Evolutionary conservation across 2,113 vertebrate species (phyloP).

Genomic region (Otolemur garnettii): DNA sequence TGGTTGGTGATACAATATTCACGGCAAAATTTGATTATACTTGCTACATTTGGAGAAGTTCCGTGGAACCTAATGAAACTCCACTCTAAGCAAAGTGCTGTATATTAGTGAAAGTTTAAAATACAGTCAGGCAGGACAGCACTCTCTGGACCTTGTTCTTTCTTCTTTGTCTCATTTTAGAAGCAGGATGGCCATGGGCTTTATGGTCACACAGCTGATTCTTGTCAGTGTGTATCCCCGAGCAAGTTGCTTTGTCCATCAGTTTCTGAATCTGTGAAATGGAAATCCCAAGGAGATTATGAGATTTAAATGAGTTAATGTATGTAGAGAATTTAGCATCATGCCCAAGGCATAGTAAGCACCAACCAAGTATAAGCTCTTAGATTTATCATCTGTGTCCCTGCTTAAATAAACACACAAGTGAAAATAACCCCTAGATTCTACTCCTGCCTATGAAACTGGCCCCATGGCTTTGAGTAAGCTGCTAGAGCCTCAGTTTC

Average conservation of each 20-base stretch:
- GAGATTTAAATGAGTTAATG: neutral
- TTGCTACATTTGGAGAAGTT: neutral
- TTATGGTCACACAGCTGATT: neutral
- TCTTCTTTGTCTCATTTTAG: neutral
- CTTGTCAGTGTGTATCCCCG: neutral
- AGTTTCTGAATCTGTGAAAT: conserved; percentile 28
- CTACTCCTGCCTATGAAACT: conserved; percentile 4
- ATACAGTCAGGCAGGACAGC: neutral
- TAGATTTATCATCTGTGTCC: neutral
- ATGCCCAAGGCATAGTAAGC: neutral
- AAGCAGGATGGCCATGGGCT: neutral
- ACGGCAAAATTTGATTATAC: neutral
- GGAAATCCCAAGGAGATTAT: neutral
- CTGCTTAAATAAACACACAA: conserved; percentile 5
- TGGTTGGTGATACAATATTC: neutral
- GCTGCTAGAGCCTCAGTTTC: neutral
- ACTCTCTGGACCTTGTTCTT: neutral
- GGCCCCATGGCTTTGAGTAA: neutral
- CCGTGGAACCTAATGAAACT: neutral
- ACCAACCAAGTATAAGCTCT: neutral
- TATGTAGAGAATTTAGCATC: neutral
- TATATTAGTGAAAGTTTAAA: conserved; percentile 10
- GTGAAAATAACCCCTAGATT: conserved; percentile 5
- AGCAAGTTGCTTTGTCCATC: neutral
- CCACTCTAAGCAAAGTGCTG: neutral